phyloP scores from a whole-genome alignment of 1,140 invertebrate species.

The Drosophila erecta region DNA sequence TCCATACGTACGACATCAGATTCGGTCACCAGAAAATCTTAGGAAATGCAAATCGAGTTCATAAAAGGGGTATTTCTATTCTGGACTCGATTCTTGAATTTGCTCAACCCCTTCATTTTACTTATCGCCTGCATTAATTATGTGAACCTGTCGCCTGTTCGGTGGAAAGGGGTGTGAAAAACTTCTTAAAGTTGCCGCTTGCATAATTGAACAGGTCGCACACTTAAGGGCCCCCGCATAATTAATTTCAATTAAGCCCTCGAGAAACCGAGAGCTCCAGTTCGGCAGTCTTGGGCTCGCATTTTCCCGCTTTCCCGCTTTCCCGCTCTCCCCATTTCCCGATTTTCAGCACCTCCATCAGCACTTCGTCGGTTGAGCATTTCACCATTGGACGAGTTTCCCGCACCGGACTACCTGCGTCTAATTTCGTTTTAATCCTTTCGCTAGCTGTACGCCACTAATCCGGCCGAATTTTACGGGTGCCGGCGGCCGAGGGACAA shows the following conservation, averaged over 20 bases:
- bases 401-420: conserved; percentile 18
- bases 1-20: too few relatives aligned
- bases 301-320: neutral
- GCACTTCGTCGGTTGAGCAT: too few relatives aligned
- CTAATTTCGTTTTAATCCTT: conserved; percentile 79
- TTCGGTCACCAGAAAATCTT: neutral
- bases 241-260: conserved; percentile 61
- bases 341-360: neutral
- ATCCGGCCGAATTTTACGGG: conserved; percentile 80
- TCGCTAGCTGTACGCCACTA: conserved; percentile 69
- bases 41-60: too few relatives aligned
- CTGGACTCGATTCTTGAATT: neutral
- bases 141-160: conserved; percentile 60
- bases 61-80: neutral
- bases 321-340: too few relatives aligned
- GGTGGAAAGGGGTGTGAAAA: conserved; percentile 15
- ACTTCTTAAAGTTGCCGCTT: conserved; percentile 24
- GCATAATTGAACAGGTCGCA: conserved; percentile 51
- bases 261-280: neutral
- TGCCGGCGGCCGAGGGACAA: conserved; percentile 60
- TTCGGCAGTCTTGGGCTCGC: too few relatives aligned
- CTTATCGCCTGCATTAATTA: conserved; percentile 66
- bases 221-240: conserved; percentile 60
- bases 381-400: conserved; percentile 4
- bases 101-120: neutral